These are phyloP conservation scores for Sinocyclocheilus grahami DNA, from an alignment of 2,113 vertebrate species.

Conservation along the genomic window DNA sequence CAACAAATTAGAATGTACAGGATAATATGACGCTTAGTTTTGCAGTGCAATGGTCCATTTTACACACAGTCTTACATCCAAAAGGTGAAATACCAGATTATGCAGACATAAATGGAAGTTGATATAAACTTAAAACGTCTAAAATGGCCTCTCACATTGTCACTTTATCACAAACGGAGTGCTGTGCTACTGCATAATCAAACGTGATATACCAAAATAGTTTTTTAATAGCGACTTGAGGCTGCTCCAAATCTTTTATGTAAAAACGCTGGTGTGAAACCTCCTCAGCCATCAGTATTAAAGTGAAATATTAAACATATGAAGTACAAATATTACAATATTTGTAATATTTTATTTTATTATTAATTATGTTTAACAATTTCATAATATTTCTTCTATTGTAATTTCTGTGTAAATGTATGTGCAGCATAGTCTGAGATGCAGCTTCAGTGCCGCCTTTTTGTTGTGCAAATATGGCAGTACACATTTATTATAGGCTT, in stretches of 20 bases:
- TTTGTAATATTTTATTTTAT: background rate
- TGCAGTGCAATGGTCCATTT: slow-evolving; percentile 19
- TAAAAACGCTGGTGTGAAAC: background rate
- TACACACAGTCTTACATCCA: background rate
- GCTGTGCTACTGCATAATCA: background rate
- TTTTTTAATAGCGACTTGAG: no score
- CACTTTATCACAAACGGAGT: background rate
- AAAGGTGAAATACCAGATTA: background rate
- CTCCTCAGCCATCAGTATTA: background rate
- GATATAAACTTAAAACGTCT: background rate
- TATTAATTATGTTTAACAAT: background rate
- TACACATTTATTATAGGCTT: no score
- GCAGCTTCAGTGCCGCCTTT: background rate
- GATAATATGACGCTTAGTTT: slow-evolving; percentile 43
- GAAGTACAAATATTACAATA: background rate
- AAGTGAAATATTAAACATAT: background rate
- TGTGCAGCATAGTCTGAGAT: background rate
- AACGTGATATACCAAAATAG: no score
- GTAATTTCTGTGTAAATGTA: no score
- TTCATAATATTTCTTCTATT: no score
- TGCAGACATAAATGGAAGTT: background rate
- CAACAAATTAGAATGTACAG: slow-evolving; percentile 69
- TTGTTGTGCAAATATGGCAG: background rate
- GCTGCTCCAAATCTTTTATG: no score
- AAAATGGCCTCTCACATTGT: no score